Evolutionary conservation across 1,140 invertebrate species (phyloP), one percentile per base, ranked within the genome.

Genomic region (Nasonia vitripennis): DNA sequence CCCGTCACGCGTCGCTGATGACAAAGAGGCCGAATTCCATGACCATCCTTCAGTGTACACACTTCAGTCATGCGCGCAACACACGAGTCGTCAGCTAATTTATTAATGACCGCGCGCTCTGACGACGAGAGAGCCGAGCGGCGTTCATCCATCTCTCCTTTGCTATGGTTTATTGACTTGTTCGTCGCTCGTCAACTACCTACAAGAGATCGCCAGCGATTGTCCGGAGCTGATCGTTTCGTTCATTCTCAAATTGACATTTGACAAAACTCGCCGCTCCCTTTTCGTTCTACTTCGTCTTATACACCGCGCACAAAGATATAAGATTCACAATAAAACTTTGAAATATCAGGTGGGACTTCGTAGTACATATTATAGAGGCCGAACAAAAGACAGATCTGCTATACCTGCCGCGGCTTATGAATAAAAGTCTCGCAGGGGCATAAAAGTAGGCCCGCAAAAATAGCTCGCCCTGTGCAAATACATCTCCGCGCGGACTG

Each of bases 151-250:
- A 71, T 70, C 37, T 77, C 81, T 83, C 37, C 62, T 55, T 51
- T 37, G 45, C 41, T 27, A 37, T 51, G 75, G 82, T 37, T 84
- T 84, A 84, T 78, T 78, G 82, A 78, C 74, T 84, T 17, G n/a
- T 71, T 71, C 20, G 82, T 41, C 37, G n/a, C 48, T 71, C 45
- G 82, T 41, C 37, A 27, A 17, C 48, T 71, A 51, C 71, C 41
- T 37, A 70, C 23, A 45, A 45, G 62, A 74, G 45, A 71, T 48
- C 34, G 10, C 20, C n/a, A 23, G 34, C 45, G 7, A 37, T 73
- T 37, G 23, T 17, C 17, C 31, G 55, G 55, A 75, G 62, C 7
- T 23, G 23, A 41, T 48, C 27, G 51, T 68, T n/a, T 17, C n/a
- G 37, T 23, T n/a, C 74, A 55, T 55, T 55, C 2, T 55, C 17